Evolutionary conservation across 2,888 invertebrate genomes (phyloP), one percentile per base, ranked within the genome.

Genomic region (Macrophya annulata): DNA sequence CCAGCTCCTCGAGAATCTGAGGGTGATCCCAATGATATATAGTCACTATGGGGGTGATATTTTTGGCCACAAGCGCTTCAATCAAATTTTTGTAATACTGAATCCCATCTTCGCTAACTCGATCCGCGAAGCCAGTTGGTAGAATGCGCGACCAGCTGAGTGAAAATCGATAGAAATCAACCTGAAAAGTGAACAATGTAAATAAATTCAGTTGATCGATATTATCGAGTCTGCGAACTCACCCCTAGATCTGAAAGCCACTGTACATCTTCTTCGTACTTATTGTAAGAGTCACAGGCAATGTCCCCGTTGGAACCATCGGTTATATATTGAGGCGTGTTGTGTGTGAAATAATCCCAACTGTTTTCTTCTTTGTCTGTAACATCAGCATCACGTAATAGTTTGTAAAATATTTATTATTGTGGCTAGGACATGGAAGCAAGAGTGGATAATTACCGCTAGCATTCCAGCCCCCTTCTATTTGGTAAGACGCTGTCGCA

Each of bases 71-170:
- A 8, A 98, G 94, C 89, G 96, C 96, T 89, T 97, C 94, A 84
- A 98, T 96, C 72, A 98, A 93, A 88, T 96, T 95, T 90, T 96
- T 96, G 92, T 98, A 98, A 93, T 97, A 97, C 86, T 95, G 94
- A 15, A 98, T 94, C 25, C 97, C 98, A 4, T 95, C 94, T 68
- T 94, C 93, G 91, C 97, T 98, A 25, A 97, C 94, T 40, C 95
- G 91, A 89, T 96, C 95, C 15, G 95, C 55, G 6, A 87, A 86
- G 37, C 90, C 90, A 9, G 85, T 86, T 0, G 90, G 90, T 31
- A 91, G 83, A 72, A 91, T 89, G 85, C 90, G 86, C 25, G 90
- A 40, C 90, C 90, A 91, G 0, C 88, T 89, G 43, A 90, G 43
- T 4, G 90, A 90, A 71, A 91, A 88, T 84, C 87, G 86, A 45